Evolutionary conservation across 2,113 vertebrate genomes (phyloP).

Genomic region (Genyomyrus donnyi): DNA sequence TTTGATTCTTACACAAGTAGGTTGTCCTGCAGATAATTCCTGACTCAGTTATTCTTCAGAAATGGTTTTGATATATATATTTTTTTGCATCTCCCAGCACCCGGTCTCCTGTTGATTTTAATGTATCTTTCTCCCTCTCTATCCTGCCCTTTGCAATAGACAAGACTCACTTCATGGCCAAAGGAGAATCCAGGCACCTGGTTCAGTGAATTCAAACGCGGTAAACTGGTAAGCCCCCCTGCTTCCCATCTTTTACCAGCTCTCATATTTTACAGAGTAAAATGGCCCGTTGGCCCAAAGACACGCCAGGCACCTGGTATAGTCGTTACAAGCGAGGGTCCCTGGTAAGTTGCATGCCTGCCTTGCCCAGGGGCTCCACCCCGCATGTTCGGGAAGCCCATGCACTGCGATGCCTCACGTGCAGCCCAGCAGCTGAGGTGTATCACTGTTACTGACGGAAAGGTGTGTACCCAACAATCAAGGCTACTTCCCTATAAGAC

Average conservation of each 20-base stretch:
- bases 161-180: slow-evolving; percentile 93
- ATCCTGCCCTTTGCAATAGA: slow-evolving; percentile 44
- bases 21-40: neutral
- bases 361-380: slow-evolving; percentile 14
- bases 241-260: slow-evolving; percentile 67
- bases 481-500: neutral
- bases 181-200: slow-evolving; percentile 96
- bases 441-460: neutral
- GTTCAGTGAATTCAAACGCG: slow-evolving; percentile 99
- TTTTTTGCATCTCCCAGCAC: neutral
- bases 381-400: neutral
- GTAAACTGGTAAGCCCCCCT: slow-evolving; percentile 94
- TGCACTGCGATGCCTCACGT: neutral
- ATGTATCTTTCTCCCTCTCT: slow-evolving; percentile 26
- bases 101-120: slow-evolving; percentile 14
- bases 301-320: slow-evolving; percentile 84
- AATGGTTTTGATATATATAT: neutral
- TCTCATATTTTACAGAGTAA: slow-evolving; percentile 88
- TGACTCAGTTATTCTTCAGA: neutral
- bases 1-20: neutral
- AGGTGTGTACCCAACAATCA: neutral
- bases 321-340: slow-evolving; percentile 90
- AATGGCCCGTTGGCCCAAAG: slow-evolving; percentile 92
- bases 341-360: slow-evolving; percentile 72
- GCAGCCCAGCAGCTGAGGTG: neutral